Conservation (phyloP, 92 coral and sea anemone species). For the Muricea muricata region DNA sequence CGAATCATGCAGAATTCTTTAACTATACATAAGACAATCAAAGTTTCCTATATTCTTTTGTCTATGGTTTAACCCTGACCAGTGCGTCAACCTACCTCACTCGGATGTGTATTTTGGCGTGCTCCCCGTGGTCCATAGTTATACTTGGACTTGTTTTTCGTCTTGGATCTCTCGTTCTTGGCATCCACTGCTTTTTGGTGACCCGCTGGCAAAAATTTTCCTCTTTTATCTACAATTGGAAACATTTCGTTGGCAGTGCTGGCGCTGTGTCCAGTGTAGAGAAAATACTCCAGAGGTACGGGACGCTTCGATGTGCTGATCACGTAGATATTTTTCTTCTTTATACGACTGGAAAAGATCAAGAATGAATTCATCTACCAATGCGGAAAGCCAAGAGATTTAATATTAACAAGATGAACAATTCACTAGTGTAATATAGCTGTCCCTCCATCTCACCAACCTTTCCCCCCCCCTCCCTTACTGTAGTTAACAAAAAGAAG, state of each 20-base stretch:
- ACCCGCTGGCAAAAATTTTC: slow-evolving; percentile 85
- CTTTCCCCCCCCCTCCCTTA: not conserved
- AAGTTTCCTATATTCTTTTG: not conserved
- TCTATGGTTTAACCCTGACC: not conserved
- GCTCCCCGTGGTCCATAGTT: slow-evolving; percentile 85
- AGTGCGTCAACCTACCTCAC: slow-evolving; percentile 60
- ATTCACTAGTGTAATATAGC: too few species aligned
- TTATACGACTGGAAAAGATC: slow-evolving; percentile 76
- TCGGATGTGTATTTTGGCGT: slow-evolving; percentile 58
- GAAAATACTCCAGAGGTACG: slow-evolving; percentile 88
- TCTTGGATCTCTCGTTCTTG: slow-evolving; percentile 73
- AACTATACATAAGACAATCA: too few species aligned
- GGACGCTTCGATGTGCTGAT: slow-evolving; percentile 98
- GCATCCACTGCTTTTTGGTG: slow-evolving; percentile 89
- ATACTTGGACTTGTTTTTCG: slow-evolving; percentile 81
- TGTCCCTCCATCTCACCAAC: too few species aligned
- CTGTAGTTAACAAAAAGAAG: too few species aligned
- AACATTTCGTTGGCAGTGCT: slow-evolving; percentile 93
- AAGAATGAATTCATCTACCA: not conserved
- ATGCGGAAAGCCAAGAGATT: too few species aligned
- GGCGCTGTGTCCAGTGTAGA: slow-evolving; percentile 96
- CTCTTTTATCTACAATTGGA: slow-evolving; percentile 75
- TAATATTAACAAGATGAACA: too few species aligned
- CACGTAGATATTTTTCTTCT: slow-evolving; percentile 86
- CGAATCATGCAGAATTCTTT: too few species aligned